These are phyloP conservation scores for Pseudopleuronectes americanus DNA, from an alignment of 2,797 vertebrate species.

Conservation along the genomic window DNA sequence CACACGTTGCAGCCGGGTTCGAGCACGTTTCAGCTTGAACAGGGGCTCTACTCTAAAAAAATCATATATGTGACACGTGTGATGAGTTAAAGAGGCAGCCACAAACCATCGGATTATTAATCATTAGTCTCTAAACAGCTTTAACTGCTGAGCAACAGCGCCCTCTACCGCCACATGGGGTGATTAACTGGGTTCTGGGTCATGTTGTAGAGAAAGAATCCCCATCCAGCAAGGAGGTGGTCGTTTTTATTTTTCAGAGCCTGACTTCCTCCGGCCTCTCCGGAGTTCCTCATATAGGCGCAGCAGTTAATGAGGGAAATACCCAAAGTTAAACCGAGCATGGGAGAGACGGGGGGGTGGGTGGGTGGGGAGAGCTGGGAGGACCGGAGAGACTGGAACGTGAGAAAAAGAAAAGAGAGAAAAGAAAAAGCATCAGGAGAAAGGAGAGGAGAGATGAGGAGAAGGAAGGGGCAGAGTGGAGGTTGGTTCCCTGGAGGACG, in stretches of 20 bases:
- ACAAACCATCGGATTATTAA: too few relatives aligned
- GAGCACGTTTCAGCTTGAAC: not conserved
- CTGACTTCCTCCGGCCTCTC: constrained; percentile 55
- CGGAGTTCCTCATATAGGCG: constrained; percentile 60
- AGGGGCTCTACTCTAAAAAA: constrained; percentile 5
- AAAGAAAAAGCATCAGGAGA: constrained; percentile 24
- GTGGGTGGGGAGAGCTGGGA: constrained; percentile 23
- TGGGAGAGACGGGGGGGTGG: constrained; percentile 46
- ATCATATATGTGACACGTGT: constrained; percentile 9
- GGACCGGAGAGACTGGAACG: constrained; percentile 28
- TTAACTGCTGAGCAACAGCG: too few relatives aligned
- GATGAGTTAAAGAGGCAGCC: constrained; percentile 38
- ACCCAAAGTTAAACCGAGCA: constrained; percentile 73
- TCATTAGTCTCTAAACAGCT: too few relatives aligned
- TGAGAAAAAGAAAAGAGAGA: constrained; percentile 32
- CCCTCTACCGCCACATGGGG: too few relatives aligned
- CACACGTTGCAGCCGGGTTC: not conserved
- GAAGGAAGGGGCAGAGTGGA: constrained; percentile 23
- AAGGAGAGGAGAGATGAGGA: constrained; percentile 20
- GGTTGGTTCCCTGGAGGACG: constrained; percentile 24
- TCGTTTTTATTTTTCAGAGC: constrained; percentile 39
- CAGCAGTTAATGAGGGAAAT: constrained; percentile 73
- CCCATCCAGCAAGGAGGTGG: constrained; percentile 14
- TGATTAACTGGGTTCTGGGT: too few relatives aligned
- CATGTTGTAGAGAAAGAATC: too few relatives aligned